phyloP scores from a whole-genome alignment of 2,888 invertebrate species.

The Chrysomela aeneicollis region DNA sequence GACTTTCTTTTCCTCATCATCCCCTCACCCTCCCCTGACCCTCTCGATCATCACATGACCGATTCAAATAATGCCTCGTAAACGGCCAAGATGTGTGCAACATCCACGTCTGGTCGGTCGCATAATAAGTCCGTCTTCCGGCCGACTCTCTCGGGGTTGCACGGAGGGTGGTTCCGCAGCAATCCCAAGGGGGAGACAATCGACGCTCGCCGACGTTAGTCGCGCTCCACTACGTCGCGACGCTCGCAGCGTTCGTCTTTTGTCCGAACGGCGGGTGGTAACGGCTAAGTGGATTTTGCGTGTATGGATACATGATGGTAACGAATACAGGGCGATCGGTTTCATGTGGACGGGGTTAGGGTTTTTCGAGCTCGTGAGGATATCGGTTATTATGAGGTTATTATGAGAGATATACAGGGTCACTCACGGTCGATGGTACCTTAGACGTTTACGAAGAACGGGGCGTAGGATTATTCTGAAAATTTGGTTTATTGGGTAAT shows the following conservation, averaged over 20 bases:
- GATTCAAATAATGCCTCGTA: no score
- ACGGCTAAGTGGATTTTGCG: constrained; percentile 34
- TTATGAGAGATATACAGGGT: no score
- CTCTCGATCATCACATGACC: no score
- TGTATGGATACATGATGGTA: constrained; percentile 27
- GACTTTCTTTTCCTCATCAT: no score
- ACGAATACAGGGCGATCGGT: constrained; percentile 5
- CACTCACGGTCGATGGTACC: no score
- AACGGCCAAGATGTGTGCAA: no score
- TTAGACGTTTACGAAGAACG: no score
- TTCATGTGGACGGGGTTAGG: background rate
- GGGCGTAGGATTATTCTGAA: no score
- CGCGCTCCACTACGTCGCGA: constrained; percentile 39
- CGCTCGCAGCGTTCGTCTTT: constrained; percentile 33
- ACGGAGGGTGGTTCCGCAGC: constrained; percentile 55
- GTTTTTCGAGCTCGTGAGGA: constrained; percentile 1
- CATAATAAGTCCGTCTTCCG: constrained; percentile 3
- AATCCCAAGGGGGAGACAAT: constrained; percentile 45
- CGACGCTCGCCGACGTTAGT: constrained; percentile 41
- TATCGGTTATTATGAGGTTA: no score
- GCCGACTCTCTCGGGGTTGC: constrained; percentile 49
- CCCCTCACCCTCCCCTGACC: no score
- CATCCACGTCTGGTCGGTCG: no score
- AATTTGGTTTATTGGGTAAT: no score
- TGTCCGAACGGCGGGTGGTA: constrained; percentile 27